Conservation (phyloP, 2,113 vertebrate genomes). For the Scartelaos histophorus region DNA sequence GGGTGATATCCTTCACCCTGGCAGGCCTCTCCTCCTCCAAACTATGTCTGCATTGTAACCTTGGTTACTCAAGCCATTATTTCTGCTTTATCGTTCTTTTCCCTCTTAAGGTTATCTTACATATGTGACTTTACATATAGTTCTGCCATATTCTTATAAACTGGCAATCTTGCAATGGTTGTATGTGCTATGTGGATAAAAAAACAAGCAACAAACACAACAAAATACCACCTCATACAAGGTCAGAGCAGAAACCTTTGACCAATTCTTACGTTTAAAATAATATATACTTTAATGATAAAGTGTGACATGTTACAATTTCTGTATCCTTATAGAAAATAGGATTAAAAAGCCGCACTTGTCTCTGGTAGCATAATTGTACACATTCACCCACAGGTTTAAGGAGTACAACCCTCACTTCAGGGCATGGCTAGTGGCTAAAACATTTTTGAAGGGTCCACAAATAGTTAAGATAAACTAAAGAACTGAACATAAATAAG, state of each 20-base stretch:
- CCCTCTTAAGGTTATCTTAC: neutral
- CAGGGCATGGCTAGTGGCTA: too few species aligned
- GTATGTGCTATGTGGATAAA: neutral
- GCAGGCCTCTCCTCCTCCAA: neutral
- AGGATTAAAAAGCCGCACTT: neutral
- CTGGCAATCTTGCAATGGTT: neutral
- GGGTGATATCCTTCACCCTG: constrained; percentile 2
- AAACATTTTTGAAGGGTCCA: too few species aligned
- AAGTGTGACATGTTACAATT: neutral
- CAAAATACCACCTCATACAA: neutral
- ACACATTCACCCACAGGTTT: neutral
- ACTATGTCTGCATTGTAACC: neutral
- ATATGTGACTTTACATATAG: neutral
- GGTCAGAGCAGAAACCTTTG: neutral
- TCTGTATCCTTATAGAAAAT: neutral
- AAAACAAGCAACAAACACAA: neutral
- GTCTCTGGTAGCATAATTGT: too few species aligned
- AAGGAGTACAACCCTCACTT: too few species aligned
- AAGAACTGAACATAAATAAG: too few species aligned
- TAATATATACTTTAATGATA: neutral
- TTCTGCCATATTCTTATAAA: neutral
- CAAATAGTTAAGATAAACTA: too few species aligned
- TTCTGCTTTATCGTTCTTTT: neutral
- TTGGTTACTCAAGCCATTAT: neutral
- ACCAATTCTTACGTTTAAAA: neutral